phyloP scores from a whole-genome alignment of 2,797 vertebrate genomes.

The Pangasius krempfi region DNA sequence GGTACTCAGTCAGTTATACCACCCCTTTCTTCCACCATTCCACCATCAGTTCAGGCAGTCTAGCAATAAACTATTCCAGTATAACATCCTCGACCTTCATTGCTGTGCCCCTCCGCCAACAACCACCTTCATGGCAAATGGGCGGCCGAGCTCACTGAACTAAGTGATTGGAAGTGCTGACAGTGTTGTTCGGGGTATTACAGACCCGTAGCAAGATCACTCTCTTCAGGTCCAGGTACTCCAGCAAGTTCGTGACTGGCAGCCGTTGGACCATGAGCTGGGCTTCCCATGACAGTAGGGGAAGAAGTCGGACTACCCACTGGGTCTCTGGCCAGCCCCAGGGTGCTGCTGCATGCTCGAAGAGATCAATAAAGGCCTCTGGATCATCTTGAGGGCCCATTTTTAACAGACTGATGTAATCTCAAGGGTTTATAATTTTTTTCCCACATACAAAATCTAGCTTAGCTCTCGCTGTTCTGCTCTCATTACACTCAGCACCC shows the following conservation, averaged over 20 bases:
- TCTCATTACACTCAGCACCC: not conserved
- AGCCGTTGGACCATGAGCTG: not conserved
- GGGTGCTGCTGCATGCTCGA: not conserved
- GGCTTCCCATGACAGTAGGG: not conserved
- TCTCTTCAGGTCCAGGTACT: not conserved
- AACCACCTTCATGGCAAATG: not conserved
- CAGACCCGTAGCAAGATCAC: not conserved
- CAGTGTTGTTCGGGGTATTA: not conserved
- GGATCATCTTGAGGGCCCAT: not conserved
- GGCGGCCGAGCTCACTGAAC: too few relatives aligned
- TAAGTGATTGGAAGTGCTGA: not conserved
- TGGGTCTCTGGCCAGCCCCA: not conserved
- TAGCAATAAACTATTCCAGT: not conserved
- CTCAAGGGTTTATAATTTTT: not conserved
- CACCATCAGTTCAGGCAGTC: not conserved
- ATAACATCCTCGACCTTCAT: not conserved
- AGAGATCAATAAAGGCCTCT: not conserved
- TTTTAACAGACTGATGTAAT: not conserved
- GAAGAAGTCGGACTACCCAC: not conserved
- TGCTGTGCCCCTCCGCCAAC: not conserved
- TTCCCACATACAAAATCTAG: not conserved
- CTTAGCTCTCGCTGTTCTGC: not conserved
- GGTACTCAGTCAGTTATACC: not conserved
- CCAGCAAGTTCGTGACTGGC: not conserved
- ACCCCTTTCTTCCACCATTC: not conserved